These are phyloP conservation scores for Drosophila mimica DNA, from an alignment of 2,888 invertebrate genomes.

Conservation along the genomic window DNA sequence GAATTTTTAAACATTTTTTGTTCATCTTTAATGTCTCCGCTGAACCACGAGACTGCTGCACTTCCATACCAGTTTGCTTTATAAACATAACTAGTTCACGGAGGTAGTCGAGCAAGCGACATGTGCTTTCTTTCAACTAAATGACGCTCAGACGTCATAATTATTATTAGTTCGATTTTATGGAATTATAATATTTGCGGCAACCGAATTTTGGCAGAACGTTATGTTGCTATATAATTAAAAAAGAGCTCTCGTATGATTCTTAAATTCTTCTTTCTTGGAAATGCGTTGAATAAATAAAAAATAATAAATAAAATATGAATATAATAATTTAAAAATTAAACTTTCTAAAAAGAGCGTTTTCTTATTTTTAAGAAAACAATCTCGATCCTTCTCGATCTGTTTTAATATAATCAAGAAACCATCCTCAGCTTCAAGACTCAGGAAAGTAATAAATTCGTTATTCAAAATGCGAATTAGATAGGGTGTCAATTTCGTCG, in stretches of 20 bases:
- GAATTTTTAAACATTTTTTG: constrained; percentile 32
- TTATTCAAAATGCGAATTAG: background rate
- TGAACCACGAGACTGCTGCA: constrained; percentile 22
- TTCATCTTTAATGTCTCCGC: constrained; percentile 5
- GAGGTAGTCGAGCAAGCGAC: constrained; percentile 31
- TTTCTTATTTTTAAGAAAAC: background rate
- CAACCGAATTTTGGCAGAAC: background rate
- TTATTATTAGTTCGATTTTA: constrained; percentile 1
- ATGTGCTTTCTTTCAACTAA: constrained; percentile 32
- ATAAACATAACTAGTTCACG: constrained; percentile 46
- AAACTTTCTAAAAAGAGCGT: background rate
- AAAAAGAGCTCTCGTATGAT: background rate
- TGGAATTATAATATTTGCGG: background rate
- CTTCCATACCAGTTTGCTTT: constrained; percentile 26
- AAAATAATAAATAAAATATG: background rate
- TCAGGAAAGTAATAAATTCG: background rate
- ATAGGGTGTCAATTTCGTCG: background rate
- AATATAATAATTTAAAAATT: background rate
- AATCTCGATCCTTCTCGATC: background rate
- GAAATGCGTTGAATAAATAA: background rate
- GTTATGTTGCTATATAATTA: too few relatives aligned
- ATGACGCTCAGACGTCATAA: constrained; percentile 28
- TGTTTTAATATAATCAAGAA: background rate
- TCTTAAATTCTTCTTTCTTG: background rate
- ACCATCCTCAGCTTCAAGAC: background rate